Percentiles rank a stretch among this genome's conserved stretches.
Evolutionary conservation across 2,113 vertebrate genomes (phyloP).

Genomic region (Tor tambroides): DNA sequence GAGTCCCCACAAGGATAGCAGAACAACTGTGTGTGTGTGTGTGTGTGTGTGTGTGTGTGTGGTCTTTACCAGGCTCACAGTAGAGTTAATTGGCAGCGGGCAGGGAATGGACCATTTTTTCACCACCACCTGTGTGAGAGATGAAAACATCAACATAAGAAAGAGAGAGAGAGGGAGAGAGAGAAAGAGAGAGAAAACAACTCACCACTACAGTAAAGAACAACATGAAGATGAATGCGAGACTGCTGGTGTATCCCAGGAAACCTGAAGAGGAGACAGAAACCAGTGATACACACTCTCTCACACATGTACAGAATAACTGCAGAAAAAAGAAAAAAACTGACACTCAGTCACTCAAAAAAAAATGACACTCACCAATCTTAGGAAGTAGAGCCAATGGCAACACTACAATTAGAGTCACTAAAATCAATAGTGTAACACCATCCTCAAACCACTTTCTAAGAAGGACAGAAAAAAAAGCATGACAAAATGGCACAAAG

Average conservation of each 20-base stretch:
- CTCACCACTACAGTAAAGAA: slow-evolving; percentile 94
- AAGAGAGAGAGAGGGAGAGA: neutral
- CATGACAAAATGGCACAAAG: neutral
- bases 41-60: slow-evolving; percentile 17
- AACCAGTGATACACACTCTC: slow-evolving; percentile 51
- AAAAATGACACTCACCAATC: slow-evolving; percentile 82
- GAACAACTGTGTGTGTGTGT: neutral
- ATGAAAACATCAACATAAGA: neutral
- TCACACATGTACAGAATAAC: neutral
- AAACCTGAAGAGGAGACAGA: slow-evolving; percentile 86
- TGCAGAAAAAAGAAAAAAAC: neutral
- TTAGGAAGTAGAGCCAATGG: slow-evolving; percentile 89
- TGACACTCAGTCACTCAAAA: neutral
- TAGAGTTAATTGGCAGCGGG: slow-evolving; percentile 81
- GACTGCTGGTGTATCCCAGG: slow-evolving; percentile 94
- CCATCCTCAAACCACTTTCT: slow-evolving; percentile 90
- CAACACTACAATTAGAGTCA: slow-evolving; percentile 83
- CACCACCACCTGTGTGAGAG: slow-evolving; percentile 79
- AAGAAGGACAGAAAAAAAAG: slow-evolving; percentile 19
- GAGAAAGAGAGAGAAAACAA: neutral
- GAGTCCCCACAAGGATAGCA: too few relatives aligned
- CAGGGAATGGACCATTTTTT: slow-evolving; percentile 95
- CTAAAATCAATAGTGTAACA: slow-evolving; percentile 80
- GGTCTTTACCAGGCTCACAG: slow-evolving; percentile 70
- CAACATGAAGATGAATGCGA: slow-evolving; percentile 92